A percentile compares a stretch with the other conserved stretches of the same genome.
phyloP scores from a whole-genome alignment of 2,888 invertebrate genomes.

The Unio pictorum region DNA sequence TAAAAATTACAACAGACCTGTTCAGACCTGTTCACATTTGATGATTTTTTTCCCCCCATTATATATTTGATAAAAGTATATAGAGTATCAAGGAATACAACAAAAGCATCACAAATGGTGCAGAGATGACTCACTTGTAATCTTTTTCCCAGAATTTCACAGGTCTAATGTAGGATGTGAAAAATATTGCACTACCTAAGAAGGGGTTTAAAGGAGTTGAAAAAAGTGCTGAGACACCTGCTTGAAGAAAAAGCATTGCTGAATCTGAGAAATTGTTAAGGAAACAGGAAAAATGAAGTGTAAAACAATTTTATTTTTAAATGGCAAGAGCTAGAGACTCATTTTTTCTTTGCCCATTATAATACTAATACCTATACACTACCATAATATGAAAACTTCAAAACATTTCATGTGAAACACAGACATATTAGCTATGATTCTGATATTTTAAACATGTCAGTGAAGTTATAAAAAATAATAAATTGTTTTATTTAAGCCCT shows the following conservation, averaged over 20 bases:
- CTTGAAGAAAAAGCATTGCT: slow-evolving; percentile 97
- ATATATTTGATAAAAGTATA: background rate
- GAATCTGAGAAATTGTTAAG: slow-evolving; percentile 77
- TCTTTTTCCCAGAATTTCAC: slow-evolving; percentile 99
- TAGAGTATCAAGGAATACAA: too few relatives aligned
- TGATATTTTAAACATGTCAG: too few relatives aligned
- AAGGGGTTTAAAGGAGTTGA: slow-evolving; percentile 98
- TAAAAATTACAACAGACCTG: too few relatives aligned
- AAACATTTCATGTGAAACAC: too few relatives aligned
- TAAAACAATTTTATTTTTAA: background rate
- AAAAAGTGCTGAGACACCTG: slow-evolving; percentile 90
- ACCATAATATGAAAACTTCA: too few relatives aligned
- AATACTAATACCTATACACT: too few relatives aligned
- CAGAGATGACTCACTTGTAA: slow-evolving; percentile 79
- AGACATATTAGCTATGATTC: too few relatives aligned
- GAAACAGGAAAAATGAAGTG: slow-evolving; percentile 1
- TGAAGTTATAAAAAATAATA: too few relatives aligned
- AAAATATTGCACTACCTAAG: slow-evolving; percentile 96
- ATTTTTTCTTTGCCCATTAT: too few relatives aligned
- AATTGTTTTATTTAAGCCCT: too few relatives aligned
- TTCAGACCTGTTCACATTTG: too few relatives aligned
- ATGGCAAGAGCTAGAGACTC: background rate
- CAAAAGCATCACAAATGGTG: background rate
- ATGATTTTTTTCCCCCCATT: background rate
- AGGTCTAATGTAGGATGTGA: slow-evolving; percentile 98